Conservation (phyloP, 2,797 vertebrate genomes). For the Sphenodon punctatus region DNA sequence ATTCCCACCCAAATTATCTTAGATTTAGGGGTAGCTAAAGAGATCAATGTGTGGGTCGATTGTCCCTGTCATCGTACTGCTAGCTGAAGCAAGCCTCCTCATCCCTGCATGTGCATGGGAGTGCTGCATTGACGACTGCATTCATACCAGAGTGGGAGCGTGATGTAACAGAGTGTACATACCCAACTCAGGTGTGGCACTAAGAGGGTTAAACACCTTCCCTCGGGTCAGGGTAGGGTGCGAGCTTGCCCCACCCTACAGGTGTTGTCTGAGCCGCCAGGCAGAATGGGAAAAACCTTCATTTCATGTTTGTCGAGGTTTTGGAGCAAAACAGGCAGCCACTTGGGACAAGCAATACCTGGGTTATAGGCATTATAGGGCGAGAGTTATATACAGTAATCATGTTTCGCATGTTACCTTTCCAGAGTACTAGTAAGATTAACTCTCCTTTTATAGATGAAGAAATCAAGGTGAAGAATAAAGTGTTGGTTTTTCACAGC, state of each 20-base stretch:
- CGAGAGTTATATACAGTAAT: conserved; percentile 24
- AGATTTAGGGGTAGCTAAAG: not conserved
- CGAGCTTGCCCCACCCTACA: not conserved
- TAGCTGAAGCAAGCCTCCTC: not conserved
- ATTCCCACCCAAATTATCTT: not conserved
- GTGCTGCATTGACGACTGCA: not conserved
- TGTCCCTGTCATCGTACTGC: not conserved
- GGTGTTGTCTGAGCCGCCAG: conserved; percentile 2
- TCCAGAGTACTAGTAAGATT: not conserved
- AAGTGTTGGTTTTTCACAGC: conserved; percentile 9
- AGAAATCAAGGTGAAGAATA: not conserved
- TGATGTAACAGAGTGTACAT: not conserved
- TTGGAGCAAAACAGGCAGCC: conserved; percentile 24
- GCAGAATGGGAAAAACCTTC: not conserved
- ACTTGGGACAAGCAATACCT: not conserved
- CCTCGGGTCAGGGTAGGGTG: conserved; percentile 27
- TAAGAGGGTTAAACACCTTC: not conserved
- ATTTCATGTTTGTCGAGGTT: conserved; percentile 4
- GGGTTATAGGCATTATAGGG: too few relatives aligned
- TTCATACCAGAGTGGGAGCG: not conserved
- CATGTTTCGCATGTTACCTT: conserved; percentile 18
- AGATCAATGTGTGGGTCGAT: not conserved
- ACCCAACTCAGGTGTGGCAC: not conserved
- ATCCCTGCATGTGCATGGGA: not conserved
- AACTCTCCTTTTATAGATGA: not conserved